A percentile compares a stretch with the other conserved stretches of the same genome.
Evolutionary conservation across 2,113 vertebrate species (phyloP).

Genomic region (Ameiurus melas): DNA sequence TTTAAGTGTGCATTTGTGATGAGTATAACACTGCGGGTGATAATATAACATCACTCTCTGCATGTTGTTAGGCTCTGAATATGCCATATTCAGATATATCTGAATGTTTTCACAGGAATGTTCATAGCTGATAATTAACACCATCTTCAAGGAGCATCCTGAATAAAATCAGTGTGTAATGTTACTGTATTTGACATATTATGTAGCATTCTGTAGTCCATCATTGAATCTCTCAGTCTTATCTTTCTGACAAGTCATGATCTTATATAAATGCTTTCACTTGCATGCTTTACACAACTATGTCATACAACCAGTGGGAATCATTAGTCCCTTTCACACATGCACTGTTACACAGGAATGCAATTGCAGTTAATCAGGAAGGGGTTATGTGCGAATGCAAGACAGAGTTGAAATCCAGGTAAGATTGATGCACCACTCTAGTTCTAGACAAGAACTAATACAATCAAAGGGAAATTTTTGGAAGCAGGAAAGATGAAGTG

Average conservation of each 20-base stretch:
- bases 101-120: not conserved
- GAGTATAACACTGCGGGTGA: conserved; percentile 34
- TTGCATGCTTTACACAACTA: not conserved
- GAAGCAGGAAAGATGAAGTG: not conserved
- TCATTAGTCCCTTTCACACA: not conserved
- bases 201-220: not conserved
- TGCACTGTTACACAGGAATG: not conserved
- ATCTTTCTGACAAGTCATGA: not conserved
- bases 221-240: not conserved
- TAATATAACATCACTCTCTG: conserved; percentile 20
- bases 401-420: not conserved
- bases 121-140: not conserved
- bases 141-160: not conserved
- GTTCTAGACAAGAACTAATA: not conserved
- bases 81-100: conserved; percentile 6
- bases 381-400: not conserved
- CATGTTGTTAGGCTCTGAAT: conserved; percentile 6
- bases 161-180: not conserved
- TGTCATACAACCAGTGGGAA: not conserved
- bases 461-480: not conserved
- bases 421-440: not conserved
- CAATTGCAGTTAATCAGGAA: not conserved
- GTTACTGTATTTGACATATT: not conserved
- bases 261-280: not conserved
- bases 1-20: conserved; percentile 20